Percentiles rank a stretch among this genome's conserved stretches.
Evolutionary conservation across 2,888 invertebrate species (phyloP).

Genomic region (Folsomia candida): DNA sequence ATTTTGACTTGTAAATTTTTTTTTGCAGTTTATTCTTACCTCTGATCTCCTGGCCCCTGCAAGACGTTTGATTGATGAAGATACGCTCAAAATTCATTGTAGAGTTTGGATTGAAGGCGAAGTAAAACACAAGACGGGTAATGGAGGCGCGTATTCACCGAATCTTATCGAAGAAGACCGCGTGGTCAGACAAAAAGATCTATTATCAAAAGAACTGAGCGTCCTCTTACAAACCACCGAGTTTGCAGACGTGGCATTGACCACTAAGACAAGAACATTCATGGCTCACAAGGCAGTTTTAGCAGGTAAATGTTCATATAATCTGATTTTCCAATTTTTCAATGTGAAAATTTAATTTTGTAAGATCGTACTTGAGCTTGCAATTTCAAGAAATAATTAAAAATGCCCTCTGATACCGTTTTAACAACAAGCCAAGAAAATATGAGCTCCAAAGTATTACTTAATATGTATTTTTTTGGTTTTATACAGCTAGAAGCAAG

Average conservation of each 20-base stretch:
- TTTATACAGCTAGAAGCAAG: conserved; percentile 42
- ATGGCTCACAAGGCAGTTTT: conserved; percentile 48
- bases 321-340: conserved; percentile 7
- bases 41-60: conserved; percentile 34
- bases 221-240: conserved; percentile 21
- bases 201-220: conserved; percentile 30
- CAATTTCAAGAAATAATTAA: not conserved
- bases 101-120: conserved; percentile 50
- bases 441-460: not conserved
- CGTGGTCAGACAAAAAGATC: conserved; percentile 26
- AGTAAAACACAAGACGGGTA: conserved; percentile 39
- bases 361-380: not conserved
- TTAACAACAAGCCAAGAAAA: too few species aligned
- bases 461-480: not conserved
- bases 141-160: conserved; percentile 39
- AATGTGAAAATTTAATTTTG: not conserved
- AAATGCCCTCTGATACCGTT: too few species aligned
- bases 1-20: too few species aligned
- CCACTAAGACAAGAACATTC: conserved; percentile 28
- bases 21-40: conserved; percentile 43
- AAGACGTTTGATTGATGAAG: conserved; percentile 44
- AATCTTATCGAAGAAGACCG: conserved; percentile 37
- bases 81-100: conserved; percentile 47
- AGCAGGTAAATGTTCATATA: conserved; percentile 41
- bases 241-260: conserved; percentile 39